Evolutionary conservation across 2,113 vertebrate genomes (phyloP).

Genomic region (Actenoides lindsayi): DNA sequence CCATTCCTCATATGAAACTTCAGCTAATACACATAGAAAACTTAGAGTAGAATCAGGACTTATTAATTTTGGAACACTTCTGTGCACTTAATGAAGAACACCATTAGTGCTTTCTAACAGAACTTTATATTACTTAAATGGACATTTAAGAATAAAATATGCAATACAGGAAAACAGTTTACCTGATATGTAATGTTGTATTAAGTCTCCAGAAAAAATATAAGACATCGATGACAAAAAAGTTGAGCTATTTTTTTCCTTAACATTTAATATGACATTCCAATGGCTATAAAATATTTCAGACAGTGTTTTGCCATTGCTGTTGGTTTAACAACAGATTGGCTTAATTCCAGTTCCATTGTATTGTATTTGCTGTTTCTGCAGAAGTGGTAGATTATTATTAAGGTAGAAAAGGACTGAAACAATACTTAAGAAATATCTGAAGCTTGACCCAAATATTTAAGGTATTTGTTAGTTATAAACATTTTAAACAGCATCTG

Average conservation of each 20-base stretch:
- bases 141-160: neutral
- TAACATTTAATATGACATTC: neutral
- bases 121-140: neutral
- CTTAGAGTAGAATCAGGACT: neutral
- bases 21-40: neutral
- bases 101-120: neutral
- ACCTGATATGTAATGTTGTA: neutral
- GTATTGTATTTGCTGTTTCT: neutral
- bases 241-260: neutral
- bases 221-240: neutral
- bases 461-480: neutral
- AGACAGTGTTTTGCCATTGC: neutral
- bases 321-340: neutral
- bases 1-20: neutral
- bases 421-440: neutral
- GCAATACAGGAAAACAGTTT: neutral
- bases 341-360: neutral
- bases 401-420: neutral
- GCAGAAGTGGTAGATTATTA: neutral
- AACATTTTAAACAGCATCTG: neutral
- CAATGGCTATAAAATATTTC: neutral
- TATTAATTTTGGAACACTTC: neutral
- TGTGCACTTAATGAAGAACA: neutral
- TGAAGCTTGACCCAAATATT: neutral
- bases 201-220: neutral